These are phyloP conservation scores for Sturnira hondurensis DNA, from an alignment of 2,113 vertebrate genomes.

Conservation along the genomic window DNA sequence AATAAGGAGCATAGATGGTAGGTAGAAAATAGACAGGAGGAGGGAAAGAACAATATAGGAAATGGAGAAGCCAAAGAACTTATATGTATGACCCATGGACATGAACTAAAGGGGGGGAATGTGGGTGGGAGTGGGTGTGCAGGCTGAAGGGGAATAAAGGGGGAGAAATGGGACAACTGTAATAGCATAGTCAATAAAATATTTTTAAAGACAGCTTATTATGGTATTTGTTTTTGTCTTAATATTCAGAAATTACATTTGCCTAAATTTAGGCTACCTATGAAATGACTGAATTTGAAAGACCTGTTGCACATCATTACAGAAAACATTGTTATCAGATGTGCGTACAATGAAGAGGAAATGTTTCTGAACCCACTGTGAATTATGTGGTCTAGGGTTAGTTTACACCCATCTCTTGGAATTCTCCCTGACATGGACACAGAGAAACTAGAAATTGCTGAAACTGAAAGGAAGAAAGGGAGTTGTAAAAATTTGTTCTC, in stretches of 20 bases:
- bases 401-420: not conserved
- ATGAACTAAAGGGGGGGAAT: too few relatives aligned
- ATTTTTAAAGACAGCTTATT: conserved; percentile 53
- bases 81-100: too few relatives aligned
- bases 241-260: conserved; percentile 34
- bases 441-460: not conserved
- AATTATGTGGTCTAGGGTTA: not conserved
- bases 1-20: too few relatives aligned
- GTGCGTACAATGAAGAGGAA: not conserved
- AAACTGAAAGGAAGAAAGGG: not conserved
- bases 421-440: not conserved
- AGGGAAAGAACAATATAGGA: too few relatives aligned
- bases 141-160: too few relatives aligned
- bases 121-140: too few relatives aligned
- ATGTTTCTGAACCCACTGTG: not conserved
- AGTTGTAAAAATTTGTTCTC: not conserved
- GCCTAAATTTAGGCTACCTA: conserved; percentile 18
- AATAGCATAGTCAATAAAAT: too few relatives aligned
- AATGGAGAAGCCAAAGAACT: too few relatives aligned
- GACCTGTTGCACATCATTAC: not conserved
- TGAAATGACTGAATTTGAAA: conserved; percentile 38
- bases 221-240: conserved; percentile 56
- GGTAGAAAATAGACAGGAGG: too few relatives aligned
- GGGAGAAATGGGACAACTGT: too few relatives aligned
- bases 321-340: conserved; percentile 33